These are phyloP conservation scores for Lophura nycthemera DNA, from an alignment of 2,113 vertebrate species.

Conservation along the genomic window DNA sequence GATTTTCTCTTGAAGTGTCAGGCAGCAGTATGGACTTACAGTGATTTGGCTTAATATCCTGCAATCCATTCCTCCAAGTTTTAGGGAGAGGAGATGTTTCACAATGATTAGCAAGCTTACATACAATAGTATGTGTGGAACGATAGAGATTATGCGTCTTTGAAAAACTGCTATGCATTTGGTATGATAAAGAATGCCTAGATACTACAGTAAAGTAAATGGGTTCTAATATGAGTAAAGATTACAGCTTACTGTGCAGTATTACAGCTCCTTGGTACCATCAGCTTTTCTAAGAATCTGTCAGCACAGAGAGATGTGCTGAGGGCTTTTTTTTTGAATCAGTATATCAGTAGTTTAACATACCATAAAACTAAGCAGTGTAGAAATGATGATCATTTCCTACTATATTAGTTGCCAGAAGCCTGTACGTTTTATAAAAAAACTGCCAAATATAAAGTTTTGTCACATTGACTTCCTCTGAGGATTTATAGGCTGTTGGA, in stretches of 20 bases:
- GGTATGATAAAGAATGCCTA: neutral
- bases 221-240: neutral
- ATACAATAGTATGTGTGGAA: neutral
- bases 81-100: neutral
- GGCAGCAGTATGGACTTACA: neutral
- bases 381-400: neutral
- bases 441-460: neutral
- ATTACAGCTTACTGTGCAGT: neutral
- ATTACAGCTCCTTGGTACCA: neutral
- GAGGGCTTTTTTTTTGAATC: constrained; percentile 25
- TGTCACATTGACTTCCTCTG: constrained; percentile 11
- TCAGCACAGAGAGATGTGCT: neutral
- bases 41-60: neutral
- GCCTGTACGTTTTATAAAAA: neutral
- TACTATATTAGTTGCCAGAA: constrained; percentile 22
- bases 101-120: neutral
- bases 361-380: constrained; percentile 40
- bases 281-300: neutral
- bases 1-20: constrained; percentile 30
- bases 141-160: neutral
- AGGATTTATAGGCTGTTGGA: neutral
- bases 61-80: neutral
- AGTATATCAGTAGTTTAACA: constrained; percentile 42
- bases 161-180: neutral
- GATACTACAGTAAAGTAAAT: neutral